Conservation (phyloP, 2,888 invertebrate genomes). For the Catocala sponsa region DNA sequence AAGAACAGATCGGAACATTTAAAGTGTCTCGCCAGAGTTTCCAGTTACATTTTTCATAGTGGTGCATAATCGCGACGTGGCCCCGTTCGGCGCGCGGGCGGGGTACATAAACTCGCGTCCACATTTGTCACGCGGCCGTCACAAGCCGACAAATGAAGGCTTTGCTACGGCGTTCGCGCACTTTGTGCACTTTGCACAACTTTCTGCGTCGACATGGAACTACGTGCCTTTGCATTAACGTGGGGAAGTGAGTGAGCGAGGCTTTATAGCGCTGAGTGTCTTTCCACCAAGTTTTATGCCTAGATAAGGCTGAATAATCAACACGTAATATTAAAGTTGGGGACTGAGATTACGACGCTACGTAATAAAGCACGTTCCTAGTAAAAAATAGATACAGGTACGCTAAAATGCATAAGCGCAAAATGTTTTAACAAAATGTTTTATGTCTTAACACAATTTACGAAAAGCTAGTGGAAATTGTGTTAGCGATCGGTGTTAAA, state of each 20-base stretch:
- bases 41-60: constrained; percentile 73
- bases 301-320: constrained; percentile 81
- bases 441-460: background rate
- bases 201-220: constrained; percentile 84
- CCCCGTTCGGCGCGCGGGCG: constrained; percentile 59
- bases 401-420: constrained; percentile 7
- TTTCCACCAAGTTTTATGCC: constrained; percentile 80
- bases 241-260: constrained; percentile 77
- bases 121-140: constrained; percentile 87
- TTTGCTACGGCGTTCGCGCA: constrained; percentile 83
- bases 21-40: constrained; percentile 59
- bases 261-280: constrained; percentile 78
- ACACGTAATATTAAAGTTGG: constrained; percentile 70
- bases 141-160: constrained; percentile 88
- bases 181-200: constrained; percentile 86
- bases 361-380: constrained; percentile 38
- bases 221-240: constrained; percentile 87
- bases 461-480: constrained; percentile 11
- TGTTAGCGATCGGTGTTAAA: constrained; percentile 37
- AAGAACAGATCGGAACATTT: constrained; percentile 47
- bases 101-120: constrained; percentile 79
- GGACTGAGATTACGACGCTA: constrained; percentile 41
- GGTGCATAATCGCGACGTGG: constrained; percentile 75
- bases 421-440: too few relatives aligned
- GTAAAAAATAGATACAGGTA: constrained; percentile 21